phyloP scores from a whole-genome alignment of 2,113 vertebrate genomes.

The Sylvietta virens region DNA sequence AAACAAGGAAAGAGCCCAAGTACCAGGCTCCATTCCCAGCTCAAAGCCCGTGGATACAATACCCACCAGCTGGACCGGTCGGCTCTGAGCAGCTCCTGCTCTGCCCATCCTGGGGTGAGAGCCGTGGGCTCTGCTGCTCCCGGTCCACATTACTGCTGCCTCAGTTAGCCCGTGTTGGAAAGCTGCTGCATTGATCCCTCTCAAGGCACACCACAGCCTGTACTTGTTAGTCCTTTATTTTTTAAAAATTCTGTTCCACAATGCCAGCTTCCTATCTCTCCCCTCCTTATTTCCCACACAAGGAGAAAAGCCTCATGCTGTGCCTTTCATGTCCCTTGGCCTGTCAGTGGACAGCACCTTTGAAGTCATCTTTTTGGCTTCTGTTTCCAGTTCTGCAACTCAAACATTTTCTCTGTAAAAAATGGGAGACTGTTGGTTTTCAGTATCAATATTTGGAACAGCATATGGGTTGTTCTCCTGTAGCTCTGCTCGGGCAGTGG shows the following conservation, averaged over 20 bases:
- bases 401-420: not conserved
- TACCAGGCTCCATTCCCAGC: not conserved
- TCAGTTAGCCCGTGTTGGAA: not conserved
- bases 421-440: not conserved
- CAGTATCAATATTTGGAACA: not conserved
- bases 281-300: conserved; percentile 10
- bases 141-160: not conserved
- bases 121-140: not conserved
- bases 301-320: conserved; percentile 16
- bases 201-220: not conserved
- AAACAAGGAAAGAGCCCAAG: not conserved
- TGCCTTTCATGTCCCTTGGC: not conserved
- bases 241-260: not conserved
- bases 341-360: not conserved
- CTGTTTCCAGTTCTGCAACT: not conserved
- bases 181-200: not conserved
- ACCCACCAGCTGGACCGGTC: not conserved
- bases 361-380: conserved; percentile 37
- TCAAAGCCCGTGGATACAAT: not conserved
- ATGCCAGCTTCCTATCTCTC: conserved; percentile 24
- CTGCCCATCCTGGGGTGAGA: not conserved
- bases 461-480: accelerated
- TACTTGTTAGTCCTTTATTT: not conserved
- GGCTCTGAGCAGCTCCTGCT: not conserved
- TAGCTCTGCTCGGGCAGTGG: not conserved